phyloP scores from a whole-genome alignment of 2,113 vertebrate genomes.

The Ardeotis arabs region DNA sequence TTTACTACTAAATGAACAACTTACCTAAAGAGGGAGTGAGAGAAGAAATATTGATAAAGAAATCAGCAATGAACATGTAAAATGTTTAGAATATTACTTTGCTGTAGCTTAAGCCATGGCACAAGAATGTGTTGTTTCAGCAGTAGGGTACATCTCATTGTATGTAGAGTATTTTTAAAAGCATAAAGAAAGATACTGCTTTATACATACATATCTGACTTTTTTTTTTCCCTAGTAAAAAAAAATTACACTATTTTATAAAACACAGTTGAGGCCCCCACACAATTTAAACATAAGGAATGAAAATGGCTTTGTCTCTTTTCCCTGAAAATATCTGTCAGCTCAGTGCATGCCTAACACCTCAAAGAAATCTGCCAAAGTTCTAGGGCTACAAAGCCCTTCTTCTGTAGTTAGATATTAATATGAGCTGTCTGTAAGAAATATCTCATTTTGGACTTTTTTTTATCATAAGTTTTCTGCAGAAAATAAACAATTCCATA shows the following conservation, averaged over 20 bases:
- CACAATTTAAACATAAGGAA: background rate
- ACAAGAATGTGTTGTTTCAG: background rate
- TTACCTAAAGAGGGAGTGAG: slow-evolving; percentile 37
- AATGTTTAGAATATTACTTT: background rate
- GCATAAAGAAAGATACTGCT: background rate
- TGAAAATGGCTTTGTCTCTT: background rate
- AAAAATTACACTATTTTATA: background rate
- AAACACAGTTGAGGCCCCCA: background rate
- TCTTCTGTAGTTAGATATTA: background rate
- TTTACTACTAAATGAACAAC: slow-evolving; percentile 73
- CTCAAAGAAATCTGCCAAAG: background rate
- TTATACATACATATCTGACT: background rate
- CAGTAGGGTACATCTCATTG: background rate
- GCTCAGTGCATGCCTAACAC: background rate
- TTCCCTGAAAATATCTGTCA: background rate
- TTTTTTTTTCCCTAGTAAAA: no score
- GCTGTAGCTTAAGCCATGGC: background rate
- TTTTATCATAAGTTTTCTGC: background rate
- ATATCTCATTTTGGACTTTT: background rate
- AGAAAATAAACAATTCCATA: background rate
- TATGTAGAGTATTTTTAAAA: background rate
- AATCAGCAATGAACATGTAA: background rate
- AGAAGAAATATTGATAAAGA: background rate
- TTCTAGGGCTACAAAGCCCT: background rate
- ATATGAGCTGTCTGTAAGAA: background rate